A percentile compares a stretch with the other conserved stretches of the same genome.
phyloP scores from a whole-genome alignment of 1,140 invertebrate genomes.

The Zaprionus inermis region DNA sequence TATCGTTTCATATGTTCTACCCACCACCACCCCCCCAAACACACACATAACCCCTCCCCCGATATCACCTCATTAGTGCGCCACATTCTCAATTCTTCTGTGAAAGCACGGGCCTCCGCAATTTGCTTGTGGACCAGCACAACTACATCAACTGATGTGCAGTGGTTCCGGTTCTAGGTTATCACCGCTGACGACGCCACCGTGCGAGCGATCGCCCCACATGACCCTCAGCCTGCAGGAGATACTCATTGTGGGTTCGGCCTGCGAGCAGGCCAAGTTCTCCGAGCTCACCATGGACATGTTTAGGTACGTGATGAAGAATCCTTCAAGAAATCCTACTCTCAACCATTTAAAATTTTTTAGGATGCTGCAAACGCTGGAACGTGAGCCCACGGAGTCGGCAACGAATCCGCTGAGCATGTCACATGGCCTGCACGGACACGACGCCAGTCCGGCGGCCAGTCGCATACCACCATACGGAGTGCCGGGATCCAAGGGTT shows the following conservation, averaged over 20 bases:
- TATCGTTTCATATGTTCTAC: neutral
- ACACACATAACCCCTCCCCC: slow-evolving; percentile 18
- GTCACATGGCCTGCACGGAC: slow-evolving; percentile 85
- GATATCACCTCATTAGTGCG: slow-evolving; percentile 79
- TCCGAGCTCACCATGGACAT: slow-evolving; percentile 99
- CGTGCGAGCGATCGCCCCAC: slow-evolving; percentile 92
- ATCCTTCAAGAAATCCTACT: neutral
- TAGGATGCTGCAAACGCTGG: slow-evolving; percentile 96
- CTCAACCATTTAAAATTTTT: neutral
- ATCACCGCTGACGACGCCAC: slow-evolving; percentile 93
- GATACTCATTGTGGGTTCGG: slow-evolving; percentile 97
- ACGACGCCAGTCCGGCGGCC: slow-evolving; percentile 93
- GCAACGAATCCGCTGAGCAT: slow-evolving; percentile 77
- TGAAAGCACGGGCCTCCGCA: slow-evolving; percentile 84
- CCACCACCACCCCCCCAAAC: slow-evolving; percentile 27
- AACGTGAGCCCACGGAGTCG: slow-evolving; percentile 95
- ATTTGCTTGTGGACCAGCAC: slow-evolving; percentile 70
- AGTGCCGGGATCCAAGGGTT: slow-evolving; percentile 86
- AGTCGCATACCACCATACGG: slow-evolving; percentile 89
- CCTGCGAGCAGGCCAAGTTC: slow-evolving; percentile 98
- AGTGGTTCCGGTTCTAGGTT: slow-evolving; percentile 87
- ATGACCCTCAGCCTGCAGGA: slow-evolving; percentile 96
- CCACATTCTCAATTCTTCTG: slow-evolving; percentile 84
- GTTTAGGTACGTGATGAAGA: slow-evolving; percentile 87
- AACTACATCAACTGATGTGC: slow-evolving; percentile 83